Evolutionary conservation across 2,113 vertebrate genomes (phyloP), one percentile per base, ranked within the genome.

Genomic region (Catagonus wagneri): DNA sequence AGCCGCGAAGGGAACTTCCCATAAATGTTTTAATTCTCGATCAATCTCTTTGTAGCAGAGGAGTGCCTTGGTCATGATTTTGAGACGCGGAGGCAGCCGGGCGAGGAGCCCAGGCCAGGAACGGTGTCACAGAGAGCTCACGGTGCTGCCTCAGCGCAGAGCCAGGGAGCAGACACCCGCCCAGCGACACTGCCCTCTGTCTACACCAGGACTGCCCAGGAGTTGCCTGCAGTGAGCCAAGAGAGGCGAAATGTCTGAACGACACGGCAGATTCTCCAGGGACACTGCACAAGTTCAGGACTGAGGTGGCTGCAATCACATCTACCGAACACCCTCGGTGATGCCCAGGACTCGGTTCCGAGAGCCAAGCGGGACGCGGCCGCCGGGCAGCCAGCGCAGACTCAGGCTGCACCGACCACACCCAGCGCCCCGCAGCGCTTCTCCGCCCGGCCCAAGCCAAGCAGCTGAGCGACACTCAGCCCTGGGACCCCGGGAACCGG

Each of bases 141-240:
- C 12, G 7, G 25, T 54, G 5, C 12, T 20, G 17, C 54, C 79
- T 17, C 14, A 8, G n/a, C 56, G 2, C 80, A 58, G 29, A 14
- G 7, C 1, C 4, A 16, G 15, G 20, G 25, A 89, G 44, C 25
- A 22, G 61, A 27, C 12, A 5, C 15, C 15, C 58, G 23, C 22
- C 14, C 2, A 1, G 0, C 0, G 9, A 6, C 17, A 1, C 1
- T 36, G 15, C 22, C 68, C 25, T 76, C 39, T 4, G 15, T 29
- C 8, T 0, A 39, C 4, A 32, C 34, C 34, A 58, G 2, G 1
- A 25, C 68, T 23, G 34, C 8, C 14, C n/a, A 89, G 56, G 14
- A 12, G 17, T 8, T 7, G 32, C 39, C 7, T 39, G 39, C 13
- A n/a, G 15, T 4, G 54, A 36, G 27, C 6, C 15, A 44, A 52